Conservation (phyloP, 2,113 vertebrate species). For the Chamaea fasciata region DNA sequence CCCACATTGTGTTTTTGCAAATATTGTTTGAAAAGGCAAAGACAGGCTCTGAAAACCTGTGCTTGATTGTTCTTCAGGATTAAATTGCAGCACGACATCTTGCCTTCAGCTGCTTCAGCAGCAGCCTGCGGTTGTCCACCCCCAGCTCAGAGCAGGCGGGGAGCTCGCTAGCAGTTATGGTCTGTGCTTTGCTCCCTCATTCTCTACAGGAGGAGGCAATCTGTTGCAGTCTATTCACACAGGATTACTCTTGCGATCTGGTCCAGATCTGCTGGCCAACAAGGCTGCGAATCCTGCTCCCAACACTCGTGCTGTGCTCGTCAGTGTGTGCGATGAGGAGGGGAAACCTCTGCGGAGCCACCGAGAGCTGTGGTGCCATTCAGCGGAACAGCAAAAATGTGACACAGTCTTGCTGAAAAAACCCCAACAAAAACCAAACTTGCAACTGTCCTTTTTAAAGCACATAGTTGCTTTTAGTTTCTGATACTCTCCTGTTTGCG, state of each 20-base stretch:
- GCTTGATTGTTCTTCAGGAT: background rate
- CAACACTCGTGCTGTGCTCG: background rate
- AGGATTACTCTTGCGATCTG: background rate
- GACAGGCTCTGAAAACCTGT: background rate
- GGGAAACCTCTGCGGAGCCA: background rate
- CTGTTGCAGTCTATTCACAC: background rate
- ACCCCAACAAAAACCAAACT: background rate
- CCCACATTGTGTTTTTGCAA: background rate
- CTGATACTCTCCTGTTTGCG: background rate
- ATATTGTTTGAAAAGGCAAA: background rate
- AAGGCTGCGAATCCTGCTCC: background rate
- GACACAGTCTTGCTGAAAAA: background rate
- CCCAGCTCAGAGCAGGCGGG: background rate
- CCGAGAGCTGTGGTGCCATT: fast-evolving
- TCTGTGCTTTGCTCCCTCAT: background rate
- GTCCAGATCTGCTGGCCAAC: background rate
- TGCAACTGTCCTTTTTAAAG: background rate
- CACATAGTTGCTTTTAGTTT: background rate
- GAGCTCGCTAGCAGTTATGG: background rate
- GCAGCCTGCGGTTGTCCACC: background rate
- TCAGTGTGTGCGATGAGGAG: fast-evolving
- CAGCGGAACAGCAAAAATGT: background rate
- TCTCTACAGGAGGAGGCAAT: background rate
- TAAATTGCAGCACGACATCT: background rate
- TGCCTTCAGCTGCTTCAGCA: background rate